Evolutionary conservation across 2,113 vertebrate genomes (phyloP), one percentile per base, ranked within the genome.

Genomic region (Phrynosoma blainvillii): DNA sequence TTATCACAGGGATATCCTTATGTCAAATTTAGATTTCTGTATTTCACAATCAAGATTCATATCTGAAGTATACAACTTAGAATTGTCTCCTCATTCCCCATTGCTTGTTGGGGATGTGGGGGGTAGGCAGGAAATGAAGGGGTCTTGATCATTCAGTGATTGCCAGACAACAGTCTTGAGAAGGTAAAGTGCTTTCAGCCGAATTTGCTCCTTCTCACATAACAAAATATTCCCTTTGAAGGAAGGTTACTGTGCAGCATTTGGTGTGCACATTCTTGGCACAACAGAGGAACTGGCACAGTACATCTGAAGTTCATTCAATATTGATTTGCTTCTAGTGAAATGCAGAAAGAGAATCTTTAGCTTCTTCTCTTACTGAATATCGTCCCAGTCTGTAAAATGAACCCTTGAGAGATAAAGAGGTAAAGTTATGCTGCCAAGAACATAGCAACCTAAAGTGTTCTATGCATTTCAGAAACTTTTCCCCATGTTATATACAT

Each of bases 161-260:
- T 82, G 79, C 78, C n/a, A 85, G 88, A n/a, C 74, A 86, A 84
- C 62, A 79, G 13, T 62, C 76, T 91, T 93, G 85, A 10, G 62
- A 78, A 89, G 90, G 47, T 40, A 88, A 23, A 74, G 65, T 88
- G 89, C 85, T 79, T 80, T 79, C 27, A 30, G 73, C 0, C 1
- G 68, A 80, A 92, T 81, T 79, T 82, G 89, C 89, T 91, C 91
- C 91, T 94, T 54, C 91, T 93, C 88, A 70, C 78, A 11, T 92
- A 93, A 91, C 90, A 93, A 89, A 94, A 94, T 94, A 95, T 96
- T 95, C 92, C 92, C 91, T 96, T 95, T 95, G 95, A 96, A 94
- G 90, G 36, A 0, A 21, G 89, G 91, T 90, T 95, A 62, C 84
- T 30, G 9, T 88, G 76, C 78, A 92, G 40, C 86, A 90, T 92